Conservation (phyloP, 2,113 vertebrate genomes). For the Phoenicopterus ruber region DNA sequence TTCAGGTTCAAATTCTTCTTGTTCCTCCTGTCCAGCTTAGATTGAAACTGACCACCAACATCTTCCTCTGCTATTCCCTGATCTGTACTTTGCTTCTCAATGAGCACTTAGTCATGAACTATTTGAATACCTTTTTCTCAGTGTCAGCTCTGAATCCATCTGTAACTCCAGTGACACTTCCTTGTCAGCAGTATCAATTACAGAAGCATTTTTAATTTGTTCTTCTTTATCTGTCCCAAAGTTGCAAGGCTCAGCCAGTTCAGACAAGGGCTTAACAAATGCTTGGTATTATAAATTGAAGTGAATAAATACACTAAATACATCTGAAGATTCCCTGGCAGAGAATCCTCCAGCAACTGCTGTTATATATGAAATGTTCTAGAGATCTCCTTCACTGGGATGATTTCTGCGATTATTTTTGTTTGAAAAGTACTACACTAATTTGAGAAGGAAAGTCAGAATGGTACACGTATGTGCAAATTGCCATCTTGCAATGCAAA, state of each 20-base stretch:
- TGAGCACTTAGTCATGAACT: slow-evolving; percentile 22
- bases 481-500: neutral
- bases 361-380: neutral
- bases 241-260: neutral
- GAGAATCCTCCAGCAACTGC: neutral
- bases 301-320: neutral
- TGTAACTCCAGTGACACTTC: slow-evolving; percentile 1
- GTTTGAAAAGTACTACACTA: neutral
- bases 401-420: neutral
- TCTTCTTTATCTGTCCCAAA: slow-evolving; percentile 12
- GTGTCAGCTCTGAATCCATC: slow-evolving; percentile 15
- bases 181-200: slow-evolving; percentile 38
- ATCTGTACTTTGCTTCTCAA: neutral
- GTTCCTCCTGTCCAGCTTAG: neutral
- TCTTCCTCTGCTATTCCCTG: neutral
- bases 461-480: neutral
- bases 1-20: neutral
- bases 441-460: neutral
- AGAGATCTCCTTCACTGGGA: neutral
- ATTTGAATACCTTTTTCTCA: slow-evolving; percentile 7
- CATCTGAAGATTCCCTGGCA: neutral
- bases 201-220: slow-evolving; percentile 33
- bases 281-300: neutral
- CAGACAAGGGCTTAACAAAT: neutral
- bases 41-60: slow-evolving; percentile 41